Base-by-base conservation (phyloP, 2,888 invertebrate species). In the Chelonus formosanus region DNA sequence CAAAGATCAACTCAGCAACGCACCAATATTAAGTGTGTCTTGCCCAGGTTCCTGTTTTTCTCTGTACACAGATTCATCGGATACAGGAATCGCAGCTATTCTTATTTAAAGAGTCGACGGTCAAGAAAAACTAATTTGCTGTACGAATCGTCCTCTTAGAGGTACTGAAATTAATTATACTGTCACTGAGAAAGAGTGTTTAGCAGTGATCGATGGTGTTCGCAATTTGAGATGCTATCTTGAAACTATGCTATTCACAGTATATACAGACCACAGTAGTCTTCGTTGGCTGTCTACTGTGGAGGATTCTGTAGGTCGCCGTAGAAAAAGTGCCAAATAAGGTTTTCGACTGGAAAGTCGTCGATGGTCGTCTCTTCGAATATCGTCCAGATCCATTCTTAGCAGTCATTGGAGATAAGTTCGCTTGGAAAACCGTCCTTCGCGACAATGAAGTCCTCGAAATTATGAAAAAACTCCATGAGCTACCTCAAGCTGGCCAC, bases 401-500 rank as follows among this genome's bases (percentile, higher is more conserved):
- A n/a, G n/a, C n/a, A n/a, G n/a, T n/a, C n/a, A n/a, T n/a, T n/a
- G n/a, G n/a, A n/a, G n/a, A n/a, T n/a, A n/a, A n/a, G n/a, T n/a
- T n/a, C n/a, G n/a, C n/a, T n/a, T 40, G 40, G 40, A 4, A 6
- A 31, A 50, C 5, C 4, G 61, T 61, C 4, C 34, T 45, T 6
- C 53, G 53, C 2, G 34, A 53, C 2, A 53, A 61, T 1, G 6
- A 43, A 3, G 8, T 40, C 2, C 8, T 20, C 6, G 31, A 20
- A 1, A 10, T 20, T 3, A 53, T 61, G 0, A 36, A 44, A 0
- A 32, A 61, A 6, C 20, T 32, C 5, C 53, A 54, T 32, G 44
- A 54, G 1, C 43, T 53, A n/a, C 59, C 48, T 6, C 36, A 47
- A 35, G 34, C 59, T 5, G 34, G 47, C 40, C 32, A 50, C 48